Base-by-base conservation (phyloP, 23 tunicate genomes). In the Halocynthia aurantium region DNA sequence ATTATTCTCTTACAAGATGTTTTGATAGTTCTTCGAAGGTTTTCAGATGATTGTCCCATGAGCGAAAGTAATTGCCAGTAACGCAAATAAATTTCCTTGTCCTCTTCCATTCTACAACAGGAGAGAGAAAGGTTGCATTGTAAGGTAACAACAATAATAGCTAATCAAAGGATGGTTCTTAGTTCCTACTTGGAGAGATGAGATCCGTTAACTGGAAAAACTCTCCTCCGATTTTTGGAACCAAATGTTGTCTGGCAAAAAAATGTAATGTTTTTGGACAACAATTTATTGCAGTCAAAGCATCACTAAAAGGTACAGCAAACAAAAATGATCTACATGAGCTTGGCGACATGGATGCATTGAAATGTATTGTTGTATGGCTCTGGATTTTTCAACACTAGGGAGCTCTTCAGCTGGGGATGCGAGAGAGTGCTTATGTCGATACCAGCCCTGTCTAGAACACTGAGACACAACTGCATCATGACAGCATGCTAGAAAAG, bases 381-480 rank as follows among this genome's bases (percentile, higher is more conserved):
- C 9, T 55, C 63, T 54, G 78, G 78, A 74, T 74, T 22, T 49
- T 74, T 74, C 62, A 74, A 53, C 9, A 8, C 62, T 18, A 21
- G 55, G 40, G 62, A 74, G 31, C 50, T 54, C 15, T n/a, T 54
- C 13, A 52, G 13, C 7, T 22, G 8, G 15, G 61, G 78, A 54
- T 74, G 78, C 8, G 60, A 51, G 15, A 74, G 10, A 0, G 78
- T 74, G 60, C 78, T 74, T n/a, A 10, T 54, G 9, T 74, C 78
- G 9, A 74, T 74, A 12, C 64, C 64, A 44, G 19, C 22, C 56
- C 31, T 74, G 64, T 54, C 31, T 6, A 74, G 21, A 22, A 74
- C 55, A 64, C 78, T 74, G 9, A 74, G 21, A 18, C 78, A 74
- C 60, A 74, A 8, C 78, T 74, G 78, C 64, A 74, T 74, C 78